Evolutionary conservation across 2,888 invertebrate genomes (phyloP), one percentile per base, ranked within the genome.

Genomic region (Thymelicus acteon): DNA sequence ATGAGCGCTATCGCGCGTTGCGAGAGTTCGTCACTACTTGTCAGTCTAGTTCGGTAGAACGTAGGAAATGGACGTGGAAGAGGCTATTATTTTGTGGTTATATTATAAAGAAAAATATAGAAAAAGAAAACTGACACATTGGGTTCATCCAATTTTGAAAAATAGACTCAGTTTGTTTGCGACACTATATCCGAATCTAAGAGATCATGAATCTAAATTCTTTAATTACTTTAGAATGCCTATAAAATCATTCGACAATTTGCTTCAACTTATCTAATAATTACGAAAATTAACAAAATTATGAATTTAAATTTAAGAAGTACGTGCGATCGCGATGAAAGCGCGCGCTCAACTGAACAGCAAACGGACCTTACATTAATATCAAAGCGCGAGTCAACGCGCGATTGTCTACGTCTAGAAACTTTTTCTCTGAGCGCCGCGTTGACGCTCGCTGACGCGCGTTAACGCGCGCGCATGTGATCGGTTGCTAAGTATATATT

Each of bases 141-240:
- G 19, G 19, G 19, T 19, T 19, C 19, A 19, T 19, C 19, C 19
- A 19, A 19, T 19, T 19, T 71, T 67, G 54, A 66, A 71, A 67
- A 71, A 66, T 62, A 61, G 67, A 71, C 67, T 62, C 62, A 71
- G 71, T 67, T 67, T 71, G 66, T 71, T 71, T 71, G 65, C 71
- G 60, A 66, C 61, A 61, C 39, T 66, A 71, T 66, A 66, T 66
- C 71, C 66, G 54, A 71, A 57, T 57, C 31, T 57, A 31, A 57
- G 60, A 63, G 61, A 66, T 24, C 52, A 62, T 71, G n/a, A 69
- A 60, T 60, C 49, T 60, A 63, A 69, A 69, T 62, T 63, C 63
- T 37, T 69, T 69, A 71, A 71, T 52, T 71, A 71, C 60, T 60
- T 71, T 31, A 71, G 65, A 52, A 47, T 47, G 60, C 47, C 31